These are phyloP conservation scores for Drosophila sordidula DNA, from an alignment of 2,888 invertebrate genomes.

Conservation along the genomic window DNA sequence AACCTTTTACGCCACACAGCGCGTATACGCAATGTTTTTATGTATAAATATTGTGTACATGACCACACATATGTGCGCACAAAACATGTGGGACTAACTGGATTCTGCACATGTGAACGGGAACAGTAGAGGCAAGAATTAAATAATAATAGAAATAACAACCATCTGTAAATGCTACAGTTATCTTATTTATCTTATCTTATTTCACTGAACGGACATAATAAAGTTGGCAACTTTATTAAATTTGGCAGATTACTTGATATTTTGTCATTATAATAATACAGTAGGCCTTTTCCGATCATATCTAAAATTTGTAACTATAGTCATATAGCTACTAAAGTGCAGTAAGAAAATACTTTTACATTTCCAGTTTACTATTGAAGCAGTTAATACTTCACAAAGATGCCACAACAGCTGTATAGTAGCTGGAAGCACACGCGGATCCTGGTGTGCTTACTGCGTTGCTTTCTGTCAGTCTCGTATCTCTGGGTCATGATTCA, in stretches of 20 bases:
- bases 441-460: not conserved
- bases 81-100: no score
- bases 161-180: no score
- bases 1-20: constrained; percentile 26
- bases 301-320: no score
- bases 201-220: not conserved
- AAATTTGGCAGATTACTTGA: not conserved
- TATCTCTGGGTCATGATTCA: constrained; percentile 35
- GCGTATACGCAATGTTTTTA: constrained; percentile 29
- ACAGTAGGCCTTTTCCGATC: not conserved
- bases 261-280: not conserved
- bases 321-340: no score
- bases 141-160: no score
- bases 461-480: accelerated
- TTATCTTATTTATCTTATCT: no score
- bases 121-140: no score
- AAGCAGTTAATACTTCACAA: not conserved
- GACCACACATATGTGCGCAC: not conserved
- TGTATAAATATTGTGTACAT: not conserved
- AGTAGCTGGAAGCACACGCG: accelerated
- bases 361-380: not conserved
- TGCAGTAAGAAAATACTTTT: not conserved
- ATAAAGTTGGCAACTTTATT: not conserved
- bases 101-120: no score
- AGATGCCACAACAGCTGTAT: constrained; percentile 10